Percentiles rank a stretch among this genome's conserved stretches.
These are phyloP conservation scores for Leptopilina boulardi DNA, from an alignment of 1,140 invertebrate species.

Conservation along the genomic window DNA sequence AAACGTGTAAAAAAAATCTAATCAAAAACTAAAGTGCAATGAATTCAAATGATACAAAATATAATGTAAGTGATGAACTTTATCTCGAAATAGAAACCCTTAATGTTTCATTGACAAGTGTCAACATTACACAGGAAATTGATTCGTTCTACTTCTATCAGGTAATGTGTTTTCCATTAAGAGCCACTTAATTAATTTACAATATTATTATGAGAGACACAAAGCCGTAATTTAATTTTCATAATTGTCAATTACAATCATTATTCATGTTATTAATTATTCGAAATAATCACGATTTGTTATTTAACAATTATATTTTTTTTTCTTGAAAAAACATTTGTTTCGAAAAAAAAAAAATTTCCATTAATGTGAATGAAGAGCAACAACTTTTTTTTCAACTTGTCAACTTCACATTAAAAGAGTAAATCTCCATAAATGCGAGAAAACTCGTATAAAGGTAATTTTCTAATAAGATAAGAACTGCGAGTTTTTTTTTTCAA, in stretches of 20 bases:
- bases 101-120: constrained; percentile 9
- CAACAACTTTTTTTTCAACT: neutral
- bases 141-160: constrained; percentile 26
- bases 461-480: constrained; percentile 13
- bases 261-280: no score
- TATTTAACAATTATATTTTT: no score
- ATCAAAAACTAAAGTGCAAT: constrained; percentile 3
- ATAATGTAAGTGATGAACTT: neutral
- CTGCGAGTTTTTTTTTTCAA: neutral
- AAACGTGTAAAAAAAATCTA: neutral
- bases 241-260: neutral
- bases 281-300: no score
- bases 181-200: neutral
- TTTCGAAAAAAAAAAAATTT: neutral
- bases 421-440: constrained; percentile 3
- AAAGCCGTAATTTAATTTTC: neutral
- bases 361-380: neutral
- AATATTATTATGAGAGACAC: neutral
- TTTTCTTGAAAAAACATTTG: no score
- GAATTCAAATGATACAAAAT: neutral
- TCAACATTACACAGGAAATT: constrained; percentile 5
- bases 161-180: constrained; percentile 5
- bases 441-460: neutral
- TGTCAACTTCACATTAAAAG: neutral
- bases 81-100: constrained; percentile 2